These are phyloP conservation scores for Tribolium castaneum DNA, from an alignment of 1,140 invertebrate species.

Conservation along the genomic window DNA sequence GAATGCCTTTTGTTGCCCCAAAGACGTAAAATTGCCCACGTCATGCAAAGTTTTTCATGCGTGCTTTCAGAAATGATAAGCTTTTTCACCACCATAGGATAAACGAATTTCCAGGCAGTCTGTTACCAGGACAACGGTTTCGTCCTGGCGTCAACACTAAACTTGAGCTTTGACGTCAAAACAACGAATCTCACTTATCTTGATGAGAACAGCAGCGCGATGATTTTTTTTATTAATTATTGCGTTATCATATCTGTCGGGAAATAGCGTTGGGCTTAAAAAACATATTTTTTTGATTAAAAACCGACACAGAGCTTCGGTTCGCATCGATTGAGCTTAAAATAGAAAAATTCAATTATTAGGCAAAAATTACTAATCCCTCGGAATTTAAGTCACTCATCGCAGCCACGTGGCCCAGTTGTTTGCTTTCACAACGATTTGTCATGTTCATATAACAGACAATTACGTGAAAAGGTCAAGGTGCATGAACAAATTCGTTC, in stretches of 20 bases:
- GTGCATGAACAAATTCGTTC: not conserved
- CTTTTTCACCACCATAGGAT: conserved; percentile 28
- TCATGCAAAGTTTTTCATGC: conserved; percentile 26
- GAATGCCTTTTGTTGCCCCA: not conserved
- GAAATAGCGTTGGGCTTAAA: not conserved
- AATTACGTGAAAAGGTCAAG: conserved; percentile 16
- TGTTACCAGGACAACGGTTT: conserved; percentile 33
- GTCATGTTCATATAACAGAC: not conserved
- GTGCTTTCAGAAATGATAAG: conserved; percentile 25
- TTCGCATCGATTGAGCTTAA: not conserved
- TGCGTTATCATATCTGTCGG: not conserved
- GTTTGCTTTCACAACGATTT: not conserved
- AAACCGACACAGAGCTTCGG: not conserved
- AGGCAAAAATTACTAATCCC: not conserved
- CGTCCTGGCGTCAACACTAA: conserved; percentile 27
- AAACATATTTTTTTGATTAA: conserved; percentile 2
- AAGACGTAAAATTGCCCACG: conserved; percentile 3
- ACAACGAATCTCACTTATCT: conserved; percentile 34
- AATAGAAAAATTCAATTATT: not conserved
- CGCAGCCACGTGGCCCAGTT: not conserved
- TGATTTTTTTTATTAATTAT: conserved; percentile 28
- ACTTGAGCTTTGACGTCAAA: conserved; percentile 31
- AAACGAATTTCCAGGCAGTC: conserved; percentile 30
- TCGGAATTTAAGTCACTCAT: not conserved
- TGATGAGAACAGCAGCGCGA: conserved; percentile 16